Evolutionary conservation across 92 coral and sea anemone species (phyloP), one percentile per base, ranked within the genome.

Genomic region (Blastomussa wellsi): DNA sequence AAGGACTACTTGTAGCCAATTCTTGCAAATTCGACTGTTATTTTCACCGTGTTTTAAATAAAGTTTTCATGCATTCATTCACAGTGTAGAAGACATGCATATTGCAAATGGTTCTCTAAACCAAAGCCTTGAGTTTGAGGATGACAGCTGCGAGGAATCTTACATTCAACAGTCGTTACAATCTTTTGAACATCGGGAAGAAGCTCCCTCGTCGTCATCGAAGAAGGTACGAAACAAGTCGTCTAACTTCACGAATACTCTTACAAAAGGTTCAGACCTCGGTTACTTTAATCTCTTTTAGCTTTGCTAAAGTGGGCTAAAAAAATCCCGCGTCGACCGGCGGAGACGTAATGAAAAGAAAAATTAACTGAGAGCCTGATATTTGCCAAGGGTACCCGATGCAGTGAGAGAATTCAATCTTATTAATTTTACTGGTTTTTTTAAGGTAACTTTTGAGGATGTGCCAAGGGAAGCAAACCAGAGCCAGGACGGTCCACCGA

Each of bases 371-470:
- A 26, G 17, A 26, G 16, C 4, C 17, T 33, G 32, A n/a, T 59
- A 6, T 59, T 31, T n/a, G n/a, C n/a, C n/a, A n/a, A n/a, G 13
- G 28, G 20, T 8, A 55, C 8, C 65, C 26, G 49, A 4, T 55
- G 64, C 20, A 55, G 26, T 22, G 65, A 35, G 15, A 38, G 36
- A 48, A 2, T 81, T n/a, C n/a, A 7, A 12, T 26, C 16, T 39
- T 57, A 24, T 38, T 19, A 6, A 32, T 79, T 24, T 3, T 7
- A n/a, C 2, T 32, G 1, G n/a, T 39, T 74, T 31, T 44, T 62
- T 55, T 31, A 17, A 74, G 87, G 87, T 83, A 41, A 83, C 87
- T 6, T 83, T 83, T 52, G 87, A 83, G 16, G 87, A 83, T 74
- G 87, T 49, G 7, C 35, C 73, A 1, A 20, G 60, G 10, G 9